Percentiles rank a stretch among this genome's conserved stretches.
These are phyloP conservation scores for Drosophila tropicalis DNA, from an alignment of 1,140 invertebrate genomes.

Conservation along the genomic window DNA sequence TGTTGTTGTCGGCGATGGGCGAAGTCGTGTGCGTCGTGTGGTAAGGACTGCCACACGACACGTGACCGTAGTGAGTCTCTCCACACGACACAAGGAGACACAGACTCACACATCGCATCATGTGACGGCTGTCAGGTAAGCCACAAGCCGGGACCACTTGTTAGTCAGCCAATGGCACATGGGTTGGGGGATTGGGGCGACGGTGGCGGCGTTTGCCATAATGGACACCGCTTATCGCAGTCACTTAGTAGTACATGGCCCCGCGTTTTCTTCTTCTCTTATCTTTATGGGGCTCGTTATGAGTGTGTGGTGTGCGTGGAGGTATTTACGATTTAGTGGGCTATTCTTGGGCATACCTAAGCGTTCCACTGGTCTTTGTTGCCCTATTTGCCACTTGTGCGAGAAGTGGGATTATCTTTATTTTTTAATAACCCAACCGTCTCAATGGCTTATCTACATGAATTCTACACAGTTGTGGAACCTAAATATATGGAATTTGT, in stretches of 20 bases:
- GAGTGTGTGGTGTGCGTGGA: background rate
- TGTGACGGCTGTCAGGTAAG: conserved; percentile 83
- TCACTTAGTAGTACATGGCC: conserved; percentile 21
- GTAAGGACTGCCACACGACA: conserved; percentile 81
- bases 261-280: conserved; percentile 2
- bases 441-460: conserved; percentile 1
- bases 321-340: background rate
- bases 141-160: background rate
- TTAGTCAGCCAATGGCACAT: too few relatives aligned
- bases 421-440: background rate
- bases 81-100: conserved; percentile 82
- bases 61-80: conserved; percentile 82
- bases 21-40: conserved; percentile 79
- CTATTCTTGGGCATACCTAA: too few relatives aligned
- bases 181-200: background rate
- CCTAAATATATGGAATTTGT: too few relatives aligned
- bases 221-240: conserved; percentile 21
- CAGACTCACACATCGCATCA: conserved; percentile 82
- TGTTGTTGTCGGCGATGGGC: conserved; percentile 82
- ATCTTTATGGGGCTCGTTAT: conserved; percentile 45
- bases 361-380: too few relatives aligned
- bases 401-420: too few relatives aligned
- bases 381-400: too few relatives aligned
- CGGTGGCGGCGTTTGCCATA: background rate
- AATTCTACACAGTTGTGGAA: background rate